Percentiles rank a stretch among this genome's conserved stretches.
Conservation (phyloP, 2,888 invertebrate species). For the Pterostichus niger region DNA sequence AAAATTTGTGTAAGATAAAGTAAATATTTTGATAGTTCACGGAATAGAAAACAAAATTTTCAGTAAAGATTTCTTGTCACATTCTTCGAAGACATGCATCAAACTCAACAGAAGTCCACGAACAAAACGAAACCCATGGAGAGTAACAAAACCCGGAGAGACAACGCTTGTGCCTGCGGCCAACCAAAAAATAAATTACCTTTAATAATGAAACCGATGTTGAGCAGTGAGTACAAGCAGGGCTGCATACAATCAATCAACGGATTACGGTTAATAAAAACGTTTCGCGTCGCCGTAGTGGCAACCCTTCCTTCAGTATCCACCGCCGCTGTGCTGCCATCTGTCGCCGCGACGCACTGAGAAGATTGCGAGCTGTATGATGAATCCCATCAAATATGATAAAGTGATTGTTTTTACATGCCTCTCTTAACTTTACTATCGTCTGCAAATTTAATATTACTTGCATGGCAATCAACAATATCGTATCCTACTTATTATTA, state of each 20-base stretch:
- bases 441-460: neutral
- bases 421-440: neutral
- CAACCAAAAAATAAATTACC: constrained; percentile 65
- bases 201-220: constrained; percentile 67
- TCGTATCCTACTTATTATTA: too few relatives aligned
- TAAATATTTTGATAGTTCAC: too few relatives aligned
- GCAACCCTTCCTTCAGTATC: constrained; percentile 73
- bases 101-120: neutral
- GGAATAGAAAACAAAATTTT: too few relatives aligned
- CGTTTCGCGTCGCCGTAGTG: constrained; percentile 75
- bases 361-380: constrained; percentile 20
- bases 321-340: constrained; percentile 68
- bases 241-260: constrained; percentile 77
- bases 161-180: constrained; percentile 40
- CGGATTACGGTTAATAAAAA: constrained; percentile 78
- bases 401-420: constrained; percentile 55
- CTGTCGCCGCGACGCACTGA: constrained; percentile 56
- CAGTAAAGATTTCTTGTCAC: too few relatives aligned
- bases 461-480: too few relatives aligned
- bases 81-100: neutral
- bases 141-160: neutral
- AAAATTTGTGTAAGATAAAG: too few relatives aligned
- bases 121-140: neutral
- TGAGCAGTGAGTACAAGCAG: constrained; percentile 54
- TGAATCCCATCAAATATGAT: constrained; percentile 52